A percentile compares a stretch with the other conserved stretches of the same genome.
phyloP scores from a whole-genome alignment of 2,797 vertebrate species.

The Coregonus suidteri region DNA sequence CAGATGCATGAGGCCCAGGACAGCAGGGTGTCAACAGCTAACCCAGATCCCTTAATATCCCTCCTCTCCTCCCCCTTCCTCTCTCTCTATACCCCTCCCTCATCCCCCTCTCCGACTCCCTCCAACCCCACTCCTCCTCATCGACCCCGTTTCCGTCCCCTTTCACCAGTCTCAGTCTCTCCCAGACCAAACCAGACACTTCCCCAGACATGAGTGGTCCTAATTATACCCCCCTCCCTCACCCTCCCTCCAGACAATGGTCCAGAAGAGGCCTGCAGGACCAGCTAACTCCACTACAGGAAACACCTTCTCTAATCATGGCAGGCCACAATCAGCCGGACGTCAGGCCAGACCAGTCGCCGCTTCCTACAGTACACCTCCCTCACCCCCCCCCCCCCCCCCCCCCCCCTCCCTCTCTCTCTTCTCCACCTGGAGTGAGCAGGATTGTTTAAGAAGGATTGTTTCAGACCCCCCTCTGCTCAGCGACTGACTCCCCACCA shows the following conservation, averaged over 20 bases:
- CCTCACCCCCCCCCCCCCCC: conserved; percentile 16
- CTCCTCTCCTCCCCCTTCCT: too few relatives aligned
- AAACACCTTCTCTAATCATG: conserved; percentile 77
- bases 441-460: background rate
- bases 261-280: conserved; percentile 36
- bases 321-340: conserved; percentile 56
- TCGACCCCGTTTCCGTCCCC: conserved; percentile 37
- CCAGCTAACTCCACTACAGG: conserved; percentile 53
- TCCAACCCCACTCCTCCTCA: conserved; percentile 34
- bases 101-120: conserved; percentile 41
- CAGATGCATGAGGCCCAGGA: conserved; percentile 40
- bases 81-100: conserved; percentile 27
- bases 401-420: background rate
- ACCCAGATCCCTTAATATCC: conserved; percentile 46
- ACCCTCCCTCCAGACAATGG: conserved; percentile 68
- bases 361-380: conserved; percentile 59
- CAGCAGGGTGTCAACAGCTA: conserved; percentile 43
- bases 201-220: conserved; percentile 49
- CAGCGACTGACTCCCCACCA: background rate
- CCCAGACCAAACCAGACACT: conserved; percentile 20
- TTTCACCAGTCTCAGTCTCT: conserved; percentile 11
- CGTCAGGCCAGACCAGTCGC: conserved; percentile 48
- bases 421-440: background rate
- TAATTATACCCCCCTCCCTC: conserved; percentile 42
- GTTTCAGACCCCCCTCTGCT: background rate